Percentiles rank a stretch among this genome's conserved stretches.
Conservation (phyloP, 1,140 invertebrate species). For the Leguminivora glycinivorella region DNA sequence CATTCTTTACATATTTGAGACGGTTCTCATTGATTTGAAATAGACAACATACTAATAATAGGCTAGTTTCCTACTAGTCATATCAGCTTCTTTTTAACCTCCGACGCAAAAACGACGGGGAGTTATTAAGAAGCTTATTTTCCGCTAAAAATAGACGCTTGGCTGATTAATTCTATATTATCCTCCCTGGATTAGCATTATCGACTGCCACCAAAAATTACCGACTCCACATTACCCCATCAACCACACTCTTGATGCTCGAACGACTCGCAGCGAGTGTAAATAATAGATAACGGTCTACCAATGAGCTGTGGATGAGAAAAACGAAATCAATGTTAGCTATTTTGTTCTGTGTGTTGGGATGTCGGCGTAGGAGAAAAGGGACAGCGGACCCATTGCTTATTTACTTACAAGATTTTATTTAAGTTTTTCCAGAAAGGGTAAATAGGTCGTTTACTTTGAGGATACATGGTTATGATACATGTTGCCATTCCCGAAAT, state of each 20-base stretch:
- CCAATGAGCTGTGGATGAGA: constrained; percentile 26
- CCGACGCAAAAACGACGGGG: no score
- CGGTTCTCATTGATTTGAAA: no score
- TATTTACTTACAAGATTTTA: background rate
- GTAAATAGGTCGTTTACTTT: no score
- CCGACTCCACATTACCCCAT: background rate
- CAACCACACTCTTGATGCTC: constrained; percentile 1
- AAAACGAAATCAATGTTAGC: constrained; percentile 37
- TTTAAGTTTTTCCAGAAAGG: background rate
- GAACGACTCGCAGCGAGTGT: constrained; percentile 6
- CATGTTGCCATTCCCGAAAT: no score
- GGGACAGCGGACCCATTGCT: constrained; percentile 9
- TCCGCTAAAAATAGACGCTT: no score
- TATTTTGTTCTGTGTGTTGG: constrained; percentile 43
- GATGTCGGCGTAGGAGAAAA: background rate
- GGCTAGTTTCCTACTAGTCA: no score
- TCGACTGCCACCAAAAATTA: background rate
- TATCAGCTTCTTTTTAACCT: no score
- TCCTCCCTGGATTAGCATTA: no score
- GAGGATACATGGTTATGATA: no score
- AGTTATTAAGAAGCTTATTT: no score
- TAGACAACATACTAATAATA: no score
- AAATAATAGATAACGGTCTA: constrained; percentile 23
- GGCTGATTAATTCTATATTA: no score
- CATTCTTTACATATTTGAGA: background rate